Base-by-base conservation (phyloP, 2,797 vertebrate genomes). In the Macropodus opercularis region DNA sequence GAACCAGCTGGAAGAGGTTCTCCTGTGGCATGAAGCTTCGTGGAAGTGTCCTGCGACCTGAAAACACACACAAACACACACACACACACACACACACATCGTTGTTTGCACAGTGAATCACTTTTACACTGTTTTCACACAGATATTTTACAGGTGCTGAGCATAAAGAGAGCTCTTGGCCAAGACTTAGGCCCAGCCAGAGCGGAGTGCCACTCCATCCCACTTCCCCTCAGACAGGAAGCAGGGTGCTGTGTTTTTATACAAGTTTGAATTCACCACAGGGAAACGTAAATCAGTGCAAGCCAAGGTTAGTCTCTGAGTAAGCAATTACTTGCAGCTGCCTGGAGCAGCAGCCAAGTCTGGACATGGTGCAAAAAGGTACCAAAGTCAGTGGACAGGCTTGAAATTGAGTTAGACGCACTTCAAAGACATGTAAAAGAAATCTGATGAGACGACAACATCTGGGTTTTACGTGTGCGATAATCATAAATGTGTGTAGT, bases 11-110 rank as follows among this genome's bases (percentile, higher is more conserved):
- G 56, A 96, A 96, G 54, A 94, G 88, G 80, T 94, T 96, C 85
- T 96, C 95, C 68, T 95, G 95, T 1, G 91, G 95, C 86, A 94
- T 93, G 52, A 95, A 97, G 83, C 95, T 96, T 69, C 95, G 93
- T 1, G 95, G 95, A 74, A 97, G 96, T 2, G 95, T 96, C 77
- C 94, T 93, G 10, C 95, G 88, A 65, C 95, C 95, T 96, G 72
- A 48, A 77, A 48, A 75, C 42, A 81, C 55, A 36, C 10, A 35
- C 8, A 8, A 5, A 13, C 15, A 41, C 23, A 32, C 29, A 31
- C 29, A 31, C 24, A 26, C 7, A 26, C 7, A 7, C 4, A 26
- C 29, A 12, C 29, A 31, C 15, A 6, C 15, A 27, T 29, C 63
- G 60, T 67, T 61, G 53, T 70, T 59, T 72, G 10, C 3, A 32